These are phyloP conservation scores for Mesorhabditis belari DNA, from an alignment of 2,888 invertebrate genomes.

Conservation along the genomic window DNA sequence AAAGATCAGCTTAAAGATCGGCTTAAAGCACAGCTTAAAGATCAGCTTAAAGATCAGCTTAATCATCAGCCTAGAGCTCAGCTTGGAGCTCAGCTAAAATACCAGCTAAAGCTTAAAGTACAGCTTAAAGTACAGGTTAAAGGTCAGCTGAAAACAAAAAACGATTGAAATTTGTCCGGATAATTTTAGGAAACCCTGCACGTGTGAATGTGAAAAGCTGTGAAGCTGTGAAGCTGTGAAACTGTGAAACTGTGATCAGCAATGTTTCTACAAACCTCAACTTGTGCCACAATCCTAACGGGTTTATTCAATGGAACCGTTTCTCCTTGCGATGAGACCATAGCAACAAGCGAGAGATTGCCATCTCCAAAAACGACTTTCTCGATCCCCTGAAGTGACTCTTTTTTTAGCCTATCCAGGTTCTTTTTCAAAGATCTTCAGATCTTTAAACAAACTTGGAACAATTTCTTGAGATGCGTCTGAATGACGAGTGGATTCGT, in stretches of 20 bases:
- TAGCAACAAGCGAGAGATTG: slow-evolving; percentile 63
- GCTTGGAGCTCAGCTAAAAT: background rate
- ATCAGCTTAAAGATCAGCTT: no score
- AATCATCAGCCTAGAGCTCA: background rate
- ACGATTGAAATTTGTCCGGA: background rate
- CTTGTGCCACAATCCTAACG: slow-evolving; percentile 69
- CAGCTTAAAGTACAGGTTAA: no score
- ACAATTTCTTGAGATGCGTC: slow-evolving; percentile 83
- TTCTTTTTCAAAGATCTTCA: slow-evolving; percentile 63
- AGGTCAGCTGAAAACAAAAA: background rate
- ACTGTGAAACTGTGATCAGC: no score
- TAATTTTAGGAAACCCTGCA: no score
- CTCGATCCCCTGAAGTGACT: slow-evolving; percentile 70
- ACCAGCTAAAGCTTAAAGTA: no score
- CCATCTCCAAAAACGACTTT: slow-evolving; percentile 66
- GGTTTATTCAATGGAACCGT: slow-evolving; percentile 61
- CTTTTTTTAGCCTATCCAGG: slow-evolving; percentile 56
- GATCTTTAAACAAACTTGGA: slow-evolving; percentile 61
- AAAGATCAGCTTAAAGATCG: no score
- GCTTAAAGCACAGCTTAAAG: no score
- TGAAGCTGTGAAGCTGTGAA: no score
- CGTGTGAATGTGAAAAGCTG: slow-evolving; percentile 65
- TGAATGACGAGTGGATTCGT: slow-evolving; percentile 82
- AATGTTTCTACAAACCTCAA: slow-evolving; percentile 75
- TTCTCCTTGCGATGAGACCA: slow-evolving; percentile 69